Conservation (phyloP, 2,888 invertebrate species). For the Sepiola atlantica region DNA sequence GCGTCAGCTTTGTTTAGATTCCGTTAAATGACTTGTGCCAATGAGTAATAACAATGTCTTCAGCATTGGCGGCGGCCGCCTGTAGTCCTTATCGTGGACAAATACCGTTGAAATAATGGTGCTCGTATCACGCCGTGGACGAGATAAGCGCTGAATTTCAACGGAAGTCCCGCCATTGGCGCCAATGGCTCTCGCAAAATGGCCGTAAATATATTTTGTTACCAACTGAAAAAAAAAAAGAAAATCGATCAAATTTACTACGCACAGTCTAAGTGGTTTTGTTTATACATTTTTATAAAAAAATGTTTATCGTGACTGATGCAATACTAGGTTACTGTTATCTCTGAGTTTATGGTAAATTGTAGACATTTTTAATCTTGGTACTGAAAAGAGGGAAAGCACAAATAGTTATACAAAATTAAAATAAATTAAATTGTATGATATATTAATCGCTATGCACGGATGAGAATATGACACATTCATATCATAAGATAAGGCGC, state of each 20-base stretch:
- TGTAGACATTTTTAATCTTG: too few species aligned
- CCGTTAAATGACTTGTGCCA: constrained; percentile 19
- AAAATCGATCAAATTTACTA: neutral
- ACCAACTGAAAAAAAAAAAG: neutral
- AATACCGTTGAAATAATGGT: neutral
- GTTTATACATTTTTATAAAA: too few species aligned
- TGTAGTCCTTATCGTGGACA: constrained; percentile 23
- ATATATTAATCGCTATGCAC: too few species aligned
- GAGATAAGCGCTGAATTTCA: neutral
- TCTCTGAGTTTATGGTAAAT: too few species aligned
- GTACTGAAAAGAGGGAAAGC: too few species aligned
- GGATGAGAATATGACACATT: too few species aligned
- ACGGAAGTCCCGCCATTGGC: constrained; percentile 22
- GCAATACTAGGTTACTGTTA: too few species aligned
- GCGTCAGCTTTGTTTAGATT: constrained; percentile 22
- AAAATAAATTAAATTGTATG: too few species aligned
- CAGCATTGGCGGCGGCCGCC: constrained; percentile 20
- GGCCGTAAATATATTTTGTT: constrained; percentile 32
- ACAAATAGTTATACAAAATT: too few species aligned
- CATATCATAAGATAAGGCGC: too few species aligned
- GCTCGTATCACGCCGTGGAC: constrained; percentile 16
- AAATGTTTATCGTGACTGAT: too few species aligned
- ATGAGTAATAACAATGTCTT: neutral
- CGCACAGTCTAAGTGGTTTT: too few species aligned
- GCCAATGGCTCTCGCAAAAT: neutral